Conservation (phyloP, 2,113 vertebrate species). For the Ardeotis arabs region DNA sequence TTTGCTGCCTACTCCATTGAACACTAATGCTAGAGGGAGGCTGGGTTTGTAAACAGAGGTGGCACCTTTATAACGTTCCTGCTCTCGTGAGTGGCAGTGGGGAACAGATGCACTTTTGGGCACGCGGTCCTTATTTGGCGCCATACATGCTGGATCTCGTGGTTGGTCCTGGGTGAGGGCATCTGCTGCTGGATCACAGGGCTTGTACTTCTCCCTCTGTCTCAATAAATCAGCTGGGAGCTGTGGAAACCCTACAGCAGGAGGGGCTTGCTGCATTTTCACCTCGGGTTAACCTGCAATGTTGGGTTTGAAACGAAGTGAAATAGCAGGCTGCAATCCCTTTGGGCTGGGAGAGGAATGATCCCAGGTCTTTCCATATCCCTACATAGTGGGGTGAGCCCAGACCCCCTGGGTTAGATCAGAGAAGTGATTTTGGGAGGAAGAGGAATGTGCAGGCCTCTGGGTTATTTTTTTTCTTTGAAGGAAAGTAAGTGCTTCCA, state of each 20-base stretch:
- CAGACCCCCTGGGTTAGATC: neutral
- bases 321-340: neutral
- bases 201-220: neutral
- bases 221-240: neutral
- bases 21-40: neutral
- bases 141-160: neutral
- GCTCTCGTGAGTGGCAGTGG: neutral
- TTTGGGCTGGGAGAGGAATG: neutral
- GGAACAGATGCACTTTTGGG: neutral
- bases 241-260: neutral
- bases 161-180: neutral
- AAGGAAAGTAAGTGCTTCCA: slow-evolving; percentile 54
- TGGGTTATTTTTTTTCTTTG: slow-evolving; percentile 30
- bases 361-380: neutral
- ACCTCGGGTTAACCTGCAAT: neutral
- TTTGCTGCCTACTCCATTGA: neutral
- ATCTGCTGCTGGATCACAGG: neutral
- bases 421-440: slow-evolving; percentile 19
- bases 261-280: neutral
- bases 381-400: neutral
- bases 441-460: slow-evolving; percentile 13
- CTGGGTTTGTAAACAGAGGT: neutral
- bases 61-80: neutral
- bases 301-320: neutral
- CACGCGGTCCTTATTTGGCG: neutral